Conservation (phyloP, 2,797 vertebrate genomes). For the Rhinogobio ventralis region DNA sequence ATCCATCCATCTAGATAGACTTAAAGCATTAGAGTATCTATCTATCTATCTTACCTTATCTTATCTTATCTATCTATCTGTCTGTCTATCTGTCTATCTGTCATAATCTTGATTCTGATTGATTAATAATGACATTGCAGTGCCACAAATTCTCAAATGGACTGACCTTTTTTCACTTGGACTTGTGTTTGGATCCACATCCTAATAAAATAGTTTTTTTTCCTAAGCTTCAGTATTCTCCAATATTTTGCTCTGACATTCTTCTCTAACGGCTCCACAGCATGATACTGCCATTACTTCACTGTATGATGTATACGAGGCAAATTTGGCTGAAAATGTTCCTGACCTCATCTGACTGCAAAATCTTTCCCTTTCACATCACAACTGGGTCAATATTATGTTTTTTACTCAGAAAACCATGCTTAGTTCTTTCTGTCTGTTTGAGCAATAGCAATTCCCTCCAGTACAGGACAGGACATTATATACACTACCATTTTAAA, state of each 20-base stretch:
- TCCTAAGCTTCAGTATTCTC: background rate
- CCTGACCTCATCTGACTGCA: background rate
- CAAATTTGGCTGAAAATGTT: background rate
- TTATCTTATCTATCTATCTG: too few relatives aligned
- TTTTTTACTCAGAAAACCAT: background rate
- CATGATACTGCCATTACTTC: slow-evolving; percentile 13
- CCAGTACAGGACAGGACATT: background rate
- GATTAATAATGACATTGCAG: background rate
- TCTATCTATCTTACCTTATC: too few relatives aligned
- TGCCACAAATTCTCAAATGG: background rate
- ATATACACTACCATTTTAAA: too few relatives aligned
- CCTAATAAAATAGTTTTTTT: background rate
- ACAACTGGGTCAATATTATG: background rate
- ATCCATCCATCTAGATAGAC: too few relatives aligned
- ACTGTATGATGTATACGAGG: background rate
- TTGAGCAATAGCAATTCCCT: background rate
- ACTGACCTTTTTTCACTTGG: background rate
- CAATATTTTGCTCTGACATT: background rate
- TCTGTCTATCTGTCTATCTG: too few relatives aligned
- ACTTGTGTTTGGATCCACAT: background rate
- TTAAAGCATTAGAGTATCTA: background rate
- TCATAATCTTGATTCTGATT: background rate
- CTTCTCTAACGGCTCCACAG: background rate
- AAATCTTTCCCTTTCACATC: background rate
- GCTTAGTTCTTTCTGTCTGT: background rate